Evolutionary conservation across 2,113 vertebrate genomes (phyloP).

Genomic region (Eurystomus gularis): DNA sequence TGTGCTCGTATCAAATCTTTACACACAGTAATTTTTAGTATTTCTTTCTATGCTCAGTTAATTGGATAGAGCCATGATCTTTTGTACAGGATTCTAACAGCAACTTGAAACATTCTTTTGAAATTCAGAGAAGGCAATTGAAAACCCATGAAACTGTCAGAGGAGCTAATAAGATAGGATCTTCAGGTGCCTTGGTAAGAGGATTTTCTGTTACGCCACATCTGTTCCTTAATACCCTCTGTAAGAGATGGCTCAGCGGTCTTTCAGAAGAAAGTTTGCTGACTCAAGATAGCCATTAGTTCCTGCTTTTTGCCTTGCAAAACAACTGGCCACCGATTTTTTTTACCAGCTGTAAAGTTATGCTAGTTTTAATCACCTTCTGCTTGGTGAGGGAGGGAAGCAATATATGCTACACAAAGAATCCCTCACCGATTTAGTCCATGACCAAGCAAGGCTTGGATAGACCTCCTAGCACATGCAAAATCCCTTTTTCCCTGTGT

Average conservation of each 20-base stretch:
- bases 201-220: neutral
- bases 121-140: constrained; percentile 2
- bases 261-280: neutral
- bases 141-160: constrained; percentile 1
- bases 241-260: neutral
- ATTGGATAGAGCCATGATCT: neutral
- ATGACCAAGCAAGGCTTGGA: neutral
- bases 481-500: neutral
- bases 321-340: neutral
- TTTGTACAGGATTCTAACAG: neutral
- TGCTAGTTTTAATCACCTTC: neutral
- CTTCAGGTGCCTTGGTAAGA: neutral
- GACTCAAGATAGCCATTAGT: neutral
- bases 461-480: neutral
- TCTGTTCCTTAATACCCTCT: neutral
- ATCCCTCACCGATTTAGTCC: neutral
- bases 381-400: neutral
- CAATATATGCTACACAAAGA: neutral
- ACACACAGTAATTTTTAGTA: neutral
- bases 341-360: neutral
- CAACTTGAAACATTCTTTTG: neutral
- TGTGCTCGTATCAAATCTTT: neutral
- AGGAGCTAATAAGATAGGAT: neutral
- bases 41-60: neutral
- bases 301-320: neutral